Evolutionary conservation across 2,113 vertebrate species (phyloP).

Genomic region (Mugil cephalus): DNA sequence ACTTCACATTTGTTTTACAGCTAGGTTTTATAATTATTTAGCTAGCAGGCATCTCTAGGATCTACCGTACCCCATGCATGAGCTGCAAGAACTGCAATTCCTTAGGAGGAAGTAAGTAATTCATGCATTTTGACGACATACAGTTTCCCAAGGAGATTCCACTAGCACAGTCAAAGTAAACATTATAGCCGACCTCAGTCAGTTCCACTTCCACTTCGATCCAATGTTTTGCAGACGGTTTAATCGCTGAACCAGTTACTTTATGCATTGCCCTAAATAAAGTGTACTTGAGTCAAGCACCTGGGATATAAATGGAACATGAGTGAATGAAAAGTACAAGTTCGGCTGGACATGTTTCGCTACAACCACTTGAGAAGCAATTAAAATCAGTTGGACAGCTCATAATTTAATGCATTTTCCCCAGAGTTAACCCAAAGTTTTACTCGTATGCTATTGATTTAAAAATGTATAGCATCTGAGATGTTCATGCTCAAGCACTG

Average conservation of each 20-base stretch:
- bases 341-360: not conserved
- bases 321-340: constrained; percentile 26
- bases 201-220: not conserved
- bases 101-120: too few species aligned
- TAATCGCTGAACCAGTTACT: constrained; percentile 2
- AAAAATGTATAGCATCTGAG: not conserved
- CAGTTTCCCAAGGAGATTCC: not conserved
- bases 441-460: not conserved
- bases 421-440: constrained; percentile 4
- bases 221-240: constrained; percentile 9
- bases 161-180: not conserved
- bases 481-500: not conserved
- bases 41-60: too few species aligned
- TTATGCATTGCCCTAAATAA: constrained; percentile 9
- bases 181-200: constrained; percentile 17
- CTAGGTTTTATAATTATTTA: too few species aligned
- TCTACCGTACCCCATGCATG: too few species aligned
- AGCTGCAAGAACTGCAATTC: too few species aligned
- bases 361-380: not conserved
- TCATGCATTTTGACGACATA: too few species aligned
- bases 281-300: constrained; percentile 15
- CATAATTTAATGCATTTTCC: constrained; percentile 3
- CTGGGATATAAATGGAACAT: constrained; percentile 18
- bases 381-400: constrained; percentile 1
- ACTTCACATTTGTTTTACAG: too few species aligned